These are phyloP conservation scores for Pteronotus mesoamericanus DNA, from an alignment of 2,797 vertebrate genomes.

Conservation along the genomic window DNA sequence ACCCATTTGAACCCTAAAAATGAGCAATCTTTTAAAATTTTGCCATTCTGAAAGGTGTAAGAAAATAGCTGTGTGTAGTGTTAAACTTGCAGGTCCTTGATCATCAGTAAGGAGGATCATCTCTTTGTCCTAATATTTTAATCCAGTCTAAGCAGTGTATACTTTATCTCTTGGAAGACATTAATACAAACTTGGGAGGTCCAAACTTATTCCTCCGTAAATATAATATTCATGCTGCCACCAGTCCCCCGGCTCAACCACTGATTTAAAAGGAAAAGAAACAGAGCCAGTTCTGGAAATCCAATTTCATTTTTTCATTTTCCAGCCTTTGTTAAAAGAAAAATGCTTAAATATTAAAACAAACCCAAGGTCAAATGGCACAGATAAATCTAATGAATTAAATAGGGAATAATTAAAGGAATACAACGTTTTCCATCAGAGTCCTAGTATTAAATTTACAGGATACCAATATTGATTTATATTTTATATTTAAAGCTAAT, in stretches of 20 bases:
- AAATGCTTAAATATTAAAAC: slow-evolving; percentile 9
- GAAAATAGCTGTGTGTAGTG: not conserved
- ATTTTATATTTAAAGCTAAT: slow-evolving; percentile 13
- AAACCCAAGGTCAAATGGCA: not conserved
- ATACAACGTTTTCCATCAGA: not conserved
- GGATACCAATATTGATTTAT: not conserved
- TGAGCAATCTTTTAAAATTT: not conserved
- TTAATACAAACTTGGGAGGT: not conserved
- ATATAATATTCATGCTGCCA: not conserved
- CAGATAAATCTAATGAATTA: not conserved
- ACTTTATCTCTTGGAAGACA: not conserved
- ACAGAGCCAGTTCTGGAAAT: not conserved
- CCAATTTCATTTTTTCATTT: not conserved
- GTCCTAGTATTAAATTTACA: not conserved
- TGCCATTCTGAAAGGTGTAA: not conserved
- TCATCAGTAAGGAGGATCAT: not conserved
- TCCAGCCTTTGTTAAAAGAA: not conserved
- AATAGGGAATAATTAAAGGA: not conserved
- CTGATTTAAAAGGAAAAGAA: not conserved
- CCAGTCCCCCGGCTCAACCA: not conserved
- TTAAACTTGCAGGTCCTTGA: not conserved
- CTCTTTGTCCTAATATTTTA: not conserved
- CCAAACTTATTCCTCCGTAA: not conserved
- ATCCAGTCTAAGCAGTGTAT: not conserved
- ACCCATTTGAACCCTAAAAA: not conserved